phyloP scores from a whole-genome alignment of 2,113 vertebrate species.

The Corythornis cristatus region DNA sequence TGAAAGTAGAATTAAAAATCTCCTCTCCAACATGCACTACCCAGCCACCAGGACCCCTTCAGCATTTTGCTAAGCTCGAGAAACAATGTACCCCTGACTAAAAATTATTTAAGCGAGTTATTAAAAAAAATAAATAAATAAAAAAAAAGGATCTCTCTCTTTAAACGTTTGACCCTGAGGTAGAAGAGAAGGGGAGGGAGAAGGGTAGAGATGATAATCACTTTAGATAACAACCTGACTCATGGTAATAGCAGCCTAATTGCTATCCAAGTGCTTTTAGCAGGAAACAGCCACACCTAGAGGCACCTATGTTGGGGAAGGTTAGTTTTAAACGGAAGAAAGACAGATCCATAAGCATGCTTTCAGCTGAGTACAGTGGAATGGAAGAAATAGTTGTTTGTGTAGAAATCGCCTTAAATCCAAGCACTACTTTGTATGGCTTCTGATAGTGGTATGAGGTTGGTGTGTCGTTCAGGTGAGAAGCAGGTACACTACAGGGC shows the following conservation, averaged over 20 bases:
- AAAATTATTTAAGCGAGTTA: not conserved
- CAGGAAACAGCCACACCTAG: slow-evolving; percentile 24
- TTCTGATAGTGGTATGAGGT: not conserved
- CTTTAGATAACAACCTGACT: slow-evolving; percentile 49
- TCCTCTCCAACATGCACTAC: not conserved
- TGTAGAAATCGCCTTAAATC: not conserved
- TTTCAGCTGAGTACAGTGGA: not conserved
- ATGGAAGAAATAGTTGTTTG: not conserved
- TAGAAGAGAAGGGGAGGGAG: not conserved
- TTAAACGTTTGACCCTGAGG: slow-evolving; percentile 22
- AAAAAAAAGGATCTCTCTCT: not conserved
- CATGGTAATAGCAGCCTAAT: slow-evolving; percentile 25
- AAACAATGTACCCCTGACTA: not conserved
- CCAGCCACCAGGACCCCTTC: not conserved
- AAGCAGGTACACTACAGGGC: not conserved
- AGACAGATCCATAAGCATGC: not conserved
- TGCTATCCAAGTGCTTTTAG: not conserved
- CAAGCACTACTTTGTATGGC: not conserved
- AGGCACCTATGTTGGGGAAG: not conserved
- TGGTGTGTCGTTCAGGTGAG: not conserved
- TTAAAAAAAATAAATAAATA: not conserved
- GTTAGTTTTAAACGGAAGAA: not conserved
- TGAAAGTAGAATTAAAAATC: not conserved
- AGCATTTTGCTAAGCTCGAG: not conserved
- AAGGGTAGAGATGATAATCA: not conserved